Evolutionary conservation across 2,888 invertebrate species (phyloP).

Genomic region (Tipula vernalis): DNA sequence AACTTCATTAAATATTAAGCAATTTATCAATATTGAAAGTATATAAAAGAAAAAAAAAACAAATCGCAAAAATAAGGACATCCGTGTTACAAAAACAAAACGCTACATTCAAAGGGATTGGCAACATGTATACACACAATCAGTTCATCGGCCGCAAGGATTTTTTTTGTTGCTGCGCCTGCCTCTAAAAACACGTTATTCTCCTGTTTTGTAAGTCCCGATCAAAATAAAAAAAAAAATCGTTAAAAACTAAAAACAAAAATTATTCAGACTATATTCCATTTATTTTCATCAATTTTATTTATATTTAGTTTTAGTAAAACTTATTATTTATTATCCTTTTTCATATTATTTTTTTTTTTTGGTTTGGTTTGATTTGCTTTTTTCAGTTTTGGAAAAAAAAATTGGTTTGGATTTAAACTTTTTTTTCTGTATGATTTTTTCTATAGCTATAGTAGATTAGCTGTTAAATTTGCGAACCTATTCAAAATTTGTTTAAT

Average conservation of each 20-base stretch:
- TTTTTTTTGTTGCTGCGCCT: not conserved
- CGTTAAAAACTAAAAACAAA: not conserved
- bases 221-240: not conserved
- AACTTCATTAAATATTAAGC: not conserved
- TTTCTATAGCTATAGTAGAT: not conserved
- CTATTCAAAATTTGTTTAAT: not conserved
- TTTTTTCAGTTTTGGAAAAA: not conserved
- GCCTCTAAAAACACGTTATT: constrained; percentile 11
- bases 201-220: constrained; percentile 19
- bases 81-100: constrained; percentile 4
- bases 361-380: constrained; percentile 9
- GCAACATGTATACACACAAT: not conserved
- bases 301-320: constrained; percentile 12
- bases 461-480: not conserved
- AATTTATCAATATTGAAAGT: not conserved
- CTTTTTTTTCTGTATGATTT: not conserved
- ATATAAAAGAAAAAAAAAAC: not conserved
- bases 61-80: constrained; percentile 7
- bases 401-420: not conserved
- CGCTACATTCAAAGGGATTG: not conserved
- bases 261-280: not conserved
- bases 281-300: constrained; percentile 10
- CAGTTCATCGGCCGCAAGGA: constrained; percentile 11
- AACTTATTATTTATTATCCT: constrained; percentile 11
- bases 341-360: constrained; percentile 10